Conservation (phyloP, 2,113 vertebrate species). For the Cephalopholis sonnerati region DNA sequence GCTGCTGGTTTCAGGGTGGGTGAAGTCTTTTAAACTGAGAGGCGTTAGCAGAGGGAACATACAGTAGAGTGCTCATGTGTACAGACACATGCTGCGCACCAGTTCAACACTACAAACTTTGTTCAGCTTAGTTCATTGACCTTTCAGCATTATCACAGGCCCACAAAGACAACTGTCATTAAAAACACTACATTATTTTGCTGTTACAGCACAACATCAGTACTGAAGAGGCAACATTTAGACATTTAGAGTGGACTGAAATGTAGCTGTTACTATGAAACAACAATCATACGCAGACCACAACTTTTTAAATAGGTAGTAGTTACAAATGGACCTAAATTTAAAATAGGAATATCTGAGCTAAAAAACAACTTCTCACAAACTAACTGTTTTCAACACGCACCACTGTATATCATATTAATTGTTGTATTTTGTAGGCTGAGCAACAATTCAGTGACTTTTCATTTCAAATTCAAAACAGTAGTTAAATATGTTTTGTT, state of each 20-base stretch:
- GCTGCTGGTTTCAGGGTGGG: constrained; percentile 63
- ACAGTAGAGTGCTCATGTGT: constrained; percentile 29
- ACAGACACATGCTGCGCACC: background rate
- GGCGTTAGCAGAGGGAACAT: constrained; percentile 35
- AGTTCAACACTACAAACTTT: background rate
- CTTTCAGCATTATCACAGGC: background rate
- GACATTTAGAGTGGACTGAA: too few relatives aligned
- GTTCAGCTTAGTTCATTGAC: background rate
- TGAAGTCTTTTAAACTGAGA: constrained; percentile 63
- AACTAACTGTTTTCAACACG: background rate
- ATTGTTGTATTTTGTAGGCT: background rate
- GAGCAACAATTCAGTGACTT: background rate
- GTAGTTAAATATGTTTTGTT: background rate
- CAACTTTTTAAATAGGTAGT: too few relatives aligned
- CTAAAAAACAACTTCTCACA: background rate
- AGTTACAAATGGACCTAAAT: too few relatives aligned
- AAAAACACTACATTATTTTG: background rate
- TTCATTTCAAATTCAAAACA: background rate
- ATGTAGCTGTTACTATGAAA: too few relatives aligned
- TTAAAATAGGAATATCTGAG: too few relatives aligned
- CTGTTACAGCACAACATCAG: background rate
- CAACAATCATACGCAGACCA: too few relatives aligned
- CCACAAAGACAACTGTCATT: background rate
- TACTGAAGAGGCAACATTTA: too few relatives aligned
- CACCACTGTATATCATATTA: background rate